Percentiles rank a stretch among this genome's conserved stretches.
Evolutionary conservation across 2,888 invertebrate genomes (phyloP).

Genomic region (Scrobipalpa atriplicella): DNA sequence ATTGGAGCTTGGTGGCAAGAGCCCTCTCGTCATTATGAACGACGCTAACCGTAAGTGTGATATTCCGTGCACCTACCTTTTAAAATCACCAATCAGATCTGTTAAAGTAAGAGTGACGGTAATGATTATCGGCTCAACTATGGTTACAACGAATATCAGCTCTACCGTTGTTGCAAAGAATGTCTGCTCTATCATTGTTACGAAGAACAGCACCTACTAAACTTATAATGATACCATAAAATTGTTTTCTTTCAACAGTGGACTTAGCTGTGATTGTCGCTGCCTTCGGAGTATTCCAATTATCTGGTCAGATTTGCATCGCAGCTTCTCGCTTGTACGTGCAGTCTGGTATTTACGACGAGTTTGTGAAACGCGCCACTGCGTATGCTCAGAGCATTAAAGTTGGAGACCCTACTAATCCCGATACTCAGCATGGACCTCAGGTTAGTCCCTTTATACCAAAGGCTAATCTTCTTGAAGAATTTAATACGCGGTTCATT

Average conservation of each 20-base stretch:
- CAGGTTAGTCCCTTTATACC: slow-evolving; percentile 79
- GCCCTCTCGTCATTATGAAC: slow-evolving; percentile 91
- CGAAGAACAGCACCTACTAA: too few relatives aligned
- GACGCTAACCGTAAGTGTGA: slow-evolving; percentile 86
- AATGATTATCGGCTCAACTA: too few relatives aligned
- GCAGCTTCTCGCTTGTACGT: slow-evolving; percentile 88
- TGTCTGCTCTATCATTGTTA: too few relatives aligned
- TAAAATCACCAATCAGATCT: neutral
- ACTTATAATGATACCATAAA: too few relatives aligned
- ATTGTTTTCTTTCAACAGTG: slow-evolving; percentile 47
- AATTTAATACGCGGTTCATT: too few relatives aligned
- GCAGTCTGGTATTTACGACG: slow-evolving; percentile 93
- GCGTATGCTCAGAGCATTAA: slow-evolving; percentile 86
- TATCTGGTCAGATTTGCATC: slow-evolving; percentile 61
- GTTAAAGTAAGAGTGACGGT: neutral
- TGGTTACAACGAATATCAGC: too few relatives aligned
- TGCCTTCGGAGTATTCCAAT: slow-evolving; percentile 60
- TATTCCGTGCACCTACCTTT: neutral
- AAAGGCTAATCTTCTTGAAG: too few relatives aligned
- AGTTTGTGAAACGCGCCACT: slow-evolving; percentile 88
- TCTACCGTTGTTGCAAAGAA: too few relatives aligned
- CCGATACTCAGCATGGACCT: slow-evolving; percentile 89
- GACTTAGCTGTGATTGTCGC: slow-evolving; percentile 71
- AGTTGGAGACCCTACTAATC: slow-evolving; percentile 92
- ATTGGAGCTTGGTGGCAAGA: slow-evolving; percentile 95